These are phyloP conservation scores for Cynopterus brachyotis DNA, from an alignment of 2,113 vertebrate genomes.

Conservation along the genomic window DNA sequence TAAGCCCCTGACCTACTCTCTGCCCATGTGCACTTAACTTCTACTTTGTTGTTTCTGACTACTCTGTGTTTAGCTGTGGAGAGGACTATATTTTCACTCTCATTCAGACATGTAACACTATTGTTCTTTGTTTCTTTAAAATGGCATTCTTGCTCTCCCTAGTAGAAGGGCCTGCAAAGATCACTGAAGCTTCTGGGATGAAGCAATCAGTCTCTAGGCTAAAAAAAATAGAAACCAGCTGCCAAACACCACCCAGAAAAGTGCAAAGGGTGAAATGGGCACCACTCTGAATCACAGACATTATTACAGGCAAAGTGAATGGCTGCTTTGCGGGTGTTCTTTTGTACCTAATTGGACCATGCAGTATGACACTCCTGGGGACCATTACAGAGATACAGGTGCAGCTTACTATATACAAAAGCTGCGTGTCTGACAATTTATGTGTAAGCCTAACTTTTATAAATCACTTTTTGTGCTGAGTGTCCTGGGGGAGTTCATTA, in stretches of 20 bases:
- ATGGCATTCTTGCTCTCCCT: conserved; percentile 39
- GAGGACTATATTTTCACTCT: not conserved
- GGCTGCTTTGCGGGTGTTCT: not conserved
- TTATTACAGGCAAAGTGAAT: not conserved
- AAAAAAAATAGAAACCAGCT: conserved; percentile 16
- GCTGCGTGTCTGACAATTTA: not conserved
- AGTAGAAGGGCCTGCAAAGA: not conserved
- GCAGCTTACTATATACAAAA: not conserved
- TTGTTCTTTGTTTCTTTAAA: conserved; percentile 64
- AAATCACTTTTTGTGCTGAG: not conserved
- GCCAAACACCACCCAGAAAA: not conserved
- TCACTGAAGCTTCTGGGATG: not conserved
- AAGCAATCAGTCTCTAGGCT: not conserved
- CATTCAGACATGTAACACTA: conserved; percentile 29
- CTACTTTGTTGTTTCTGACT: conserved; percentile 23
- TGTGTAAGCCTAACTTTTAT: not conserved
- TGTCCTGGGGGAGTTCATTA: not conserved
- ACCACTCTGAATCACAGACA: not conserved
- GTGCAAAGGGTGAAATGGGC: not conserved
- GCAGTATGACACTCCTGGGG: not conserved
- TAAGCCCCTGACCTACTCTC: not conserved
- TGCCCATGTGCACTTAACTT: not conserved
- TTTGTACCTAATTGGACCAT: not conserved
- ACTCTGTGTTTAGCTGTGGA: not conserved
- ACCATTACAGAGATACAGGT: not conserved